Conservation (phyloP, 2,113 vertebrate genomes). For the Microcebus ravelobensis region DNA sequence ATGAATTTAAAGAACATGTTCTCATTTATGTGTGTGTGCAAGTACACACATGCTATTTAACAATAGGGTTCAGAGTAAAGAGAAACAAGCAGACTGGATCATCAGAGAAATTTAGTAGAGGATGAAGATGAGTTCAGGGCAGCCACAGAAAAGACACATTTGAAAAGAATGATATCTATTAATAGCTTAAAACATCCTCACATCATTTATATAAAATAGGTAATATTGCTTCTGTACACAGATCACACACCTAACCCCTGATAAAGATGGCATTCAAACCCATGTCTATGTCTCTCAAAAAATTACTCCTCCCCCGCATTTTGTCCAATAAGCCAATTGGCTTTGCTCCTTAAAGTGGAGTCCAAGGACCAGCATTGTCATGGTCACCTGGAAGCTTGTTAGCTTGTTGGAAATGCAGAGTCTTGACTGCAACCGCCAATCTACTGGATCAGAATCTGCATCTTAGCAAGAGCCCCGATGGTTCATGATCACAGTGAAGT, state of each 20-base stretch:
- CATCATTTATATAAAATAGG: background rate
- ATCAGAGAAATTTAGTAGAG: background rate
- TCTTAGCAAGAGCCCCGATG: background rate
- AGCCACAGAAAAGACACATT: background rate
- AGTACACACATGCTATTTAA: background rate
- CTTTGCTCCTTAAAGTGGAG: background rate
- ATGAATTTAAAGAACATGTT: background rate
- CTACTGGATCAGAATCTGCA: background rate
- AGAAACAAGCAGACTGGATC: background rate
- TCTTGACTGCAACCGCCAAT: background rate
- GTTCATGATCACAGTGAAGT: background rate
- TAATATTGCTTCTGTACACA: background rate
- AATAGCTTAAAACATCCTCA: background rate
- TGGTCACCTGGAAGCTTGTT: background rate
- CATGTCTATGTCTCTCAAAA: background rate
- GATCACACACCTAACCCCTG: background rate
- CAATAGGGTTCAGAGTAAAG: background rate
- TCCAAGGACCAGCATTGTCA: background rate
- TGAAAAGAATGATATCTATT: background rate
- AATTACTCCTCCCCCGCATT: background rate
- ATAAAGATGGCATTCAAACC: background rate
- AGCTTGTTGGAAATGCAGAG: background rate
- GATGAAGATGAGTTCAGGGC: background rate
- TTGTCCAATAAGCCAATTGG: background rate
- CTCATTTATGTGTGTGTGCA: background rate